phyloP scores from a whole-genome alignment of 2,113 vertebrate species.

The Gambusia holbrooki region DNA sequence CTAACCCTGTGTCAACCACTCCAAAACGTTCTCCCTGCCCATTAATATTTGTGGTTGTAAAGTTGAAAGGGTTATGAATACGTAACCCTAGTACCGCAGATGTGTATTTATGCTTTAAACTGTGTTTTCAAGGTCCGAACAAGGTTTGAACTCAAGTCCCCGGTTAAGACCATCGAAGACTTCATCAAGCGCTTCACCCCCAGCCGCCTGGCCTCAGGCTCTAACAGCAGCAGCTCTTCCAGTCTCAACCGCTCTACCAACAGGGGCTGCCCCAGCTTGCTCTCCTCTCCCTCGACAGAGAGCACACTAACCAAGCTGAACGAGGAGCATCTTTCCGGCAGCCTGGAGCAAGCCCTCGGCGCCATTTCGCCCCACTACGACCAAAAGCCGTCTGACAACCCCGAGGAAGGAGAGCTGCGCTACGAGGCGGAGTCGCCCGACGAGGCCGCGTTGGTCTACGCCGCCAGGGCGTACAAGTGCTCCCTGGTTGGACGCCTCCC shows the following conservation, averaged over 20 bases:
- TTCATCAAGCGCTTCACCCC: slow-evolving; percentile 95
- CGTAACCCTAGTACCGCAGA: no score
- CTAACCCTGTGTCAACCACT: neutral
- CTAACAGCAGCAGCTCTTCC: slow-evolving; percentile 89
- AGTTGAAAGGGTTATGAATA: neutral
- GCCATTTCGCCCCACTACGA: slow-evolving; percentile 44
- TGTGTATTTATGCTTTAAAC: neutral
- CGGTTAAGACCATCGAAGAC: slow-evolving; percentile 96
- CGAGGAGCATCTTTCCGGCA: slow-evolving; percentile 71
- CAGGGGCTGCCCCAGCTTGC: slow-evolving; percentile 76
- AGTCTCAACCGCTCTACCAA: slow-evolving; percentile 85
- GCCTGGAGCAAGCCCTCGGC: slow-evolving; percentile 76
- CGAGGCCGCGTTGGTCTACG: slow-evolving; percentile 95
- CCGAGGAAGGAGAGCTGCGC: slow-evolving; percentile 84
- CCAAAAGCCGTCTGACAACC: slow-evolving; percentile 13
- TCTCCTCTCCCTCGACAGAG: slow-evolving; percentile 83
- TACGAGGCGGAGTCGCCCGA: slow-evolving; percentile 96
- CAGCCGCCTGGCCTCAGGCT: slow-evolving; percentile 89
- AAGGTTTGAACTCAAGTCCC: slow-evolving; percentile 90
- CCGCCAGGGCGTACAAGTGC: slow-evolving; percentile 92
- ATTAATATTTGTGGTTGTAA: neutral
- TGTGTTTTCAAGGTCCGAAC: slow-evolving; percentile 83
- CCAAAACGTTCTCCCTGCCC: neutral
- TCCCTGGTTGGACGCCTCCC: slow-evolving; percentile 89
- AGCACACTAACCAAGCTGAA: slow-evolving; percentile 85